phyloP scores from a whole-genome alignment of 1,140 invertebrate genomes.

The Drosophila elegans region DNA sequence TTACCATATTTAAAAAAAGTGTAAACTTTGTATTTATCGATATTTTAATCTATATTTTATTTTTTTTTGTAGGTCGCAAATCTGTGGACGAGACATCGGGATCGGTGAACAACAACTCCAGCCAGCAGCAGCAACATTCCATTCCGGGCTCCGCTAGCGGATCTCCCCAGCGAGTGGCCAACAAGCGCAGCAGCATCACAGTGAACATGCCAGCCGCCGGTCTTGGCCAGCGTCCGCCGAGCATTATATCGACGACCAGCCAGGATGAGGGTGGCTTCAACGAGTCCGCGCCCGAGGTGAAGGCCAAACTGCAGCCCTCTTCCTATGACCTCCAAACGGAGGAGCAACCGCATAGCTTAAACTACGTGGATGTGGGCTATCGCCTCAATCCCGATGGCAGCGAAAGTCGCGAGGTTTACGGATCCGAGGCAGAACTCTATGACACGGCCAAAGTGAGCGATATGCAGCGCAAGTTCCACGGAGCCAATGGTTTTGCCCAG shows the following conservation, averaged over 20 bases:
- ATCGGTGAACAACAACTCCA: slow-evolving; percentile 20
- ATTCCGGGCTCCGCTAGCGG: slow-evolving; percentile 37
- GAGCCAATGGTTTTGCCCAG: slow-evolving; percentile 74
- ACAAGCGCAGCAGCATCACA: slow-evolving; percentile 84
- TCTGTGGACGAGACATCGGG: slow-evolving; percentile 56
- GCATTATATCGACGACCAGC: slow-evolving; percentile 86
- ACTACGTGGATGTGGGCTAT: slow-evolving; percentile 84
- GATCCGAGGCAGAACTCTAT: slow-evolving; percentile 78
- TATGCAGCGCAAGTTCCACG: slow-evolving; percentile 80
- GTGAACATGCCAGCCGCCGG: slow-evolving; percentile 88
- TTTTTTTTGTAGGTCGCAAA: slow-evolving; percentile 56
- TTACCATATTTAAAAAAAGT: too few relatives aligned
- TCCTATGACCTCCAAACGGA: slow-evolving; percentile 57
- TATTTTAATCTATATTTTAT: background rate
- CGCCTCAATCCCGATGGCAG: slow-evolving; percentile 84
- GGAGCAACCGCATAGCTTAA: slow-evolving; percentile 61
- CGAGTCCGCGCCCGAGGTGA: slow-evolving; percentile 88
- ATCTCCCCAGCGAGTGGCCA: slow-evolving; percentile 68
- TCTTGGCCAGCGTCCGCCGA: slow-evolving; percentile 86
- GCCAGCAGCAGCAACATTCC: slow-evolving; percentile 61
- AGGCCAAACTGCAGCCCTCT: slow-evolving; percentile 86
- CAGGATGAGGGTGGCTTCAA: slow-evolving; percentile 89
- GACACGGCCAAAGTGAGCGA: slow-evolving; percentile 74
- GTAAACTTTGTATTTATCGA: too few relatives aligned
- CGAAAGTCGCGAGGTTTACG: slow-evolving; percentile 76